Conservation (phyloP, 2,113 vertebrate genomes). For the Myodes glareolus region DNA sequence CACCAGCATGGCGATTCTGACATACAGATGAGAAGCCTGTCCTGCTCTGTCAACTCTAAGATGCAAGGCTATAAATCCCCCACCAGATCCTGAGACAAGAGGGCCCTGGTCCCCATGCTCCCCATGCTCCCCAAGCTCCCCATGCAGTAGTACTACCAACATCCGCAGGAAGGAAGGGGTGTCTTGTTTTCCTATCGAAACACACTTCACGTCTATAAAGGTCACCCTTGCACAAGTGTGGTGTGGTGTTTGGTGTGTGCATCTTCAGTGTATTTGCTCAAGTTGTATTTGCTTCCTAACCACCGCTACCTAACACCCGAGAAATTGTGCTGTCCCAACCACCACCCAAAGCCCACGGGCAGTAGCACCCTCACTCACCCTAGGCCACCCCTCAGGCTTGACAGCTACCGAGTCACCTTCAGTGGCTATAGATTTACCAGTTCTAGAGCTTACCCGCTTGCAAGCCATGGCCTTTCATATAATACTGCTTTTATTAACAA, state of each 20-base stretch:
- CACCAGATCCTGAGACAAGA: background rate
- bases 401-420: background rate
- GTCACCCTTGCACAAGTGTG: background rate
- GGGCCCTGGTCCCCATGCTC: background rate
- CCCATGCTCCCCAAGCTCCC: background rate
- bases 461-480: background rate
- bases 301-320: background rate
- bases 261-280: background rate
- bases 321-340: background rate
- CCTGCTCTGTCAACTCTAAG: background rate
- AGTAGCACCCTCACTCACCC: accelerated
- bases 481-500: background rate
- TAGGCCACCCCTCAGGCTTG: background rate
- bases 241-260: background rate
- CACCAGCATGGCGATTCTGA: background rate
- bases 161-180: background rate
- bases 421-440: background rate
- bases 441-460: background rate
- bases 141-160: too few species aligned
- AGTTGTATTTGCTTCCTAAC: background rate
- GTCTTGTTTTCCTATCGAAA: background rate
- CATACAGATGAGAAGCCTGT: background rate
- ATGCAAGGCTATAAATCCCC: background rate
- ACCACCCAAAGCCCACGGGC: background rate
- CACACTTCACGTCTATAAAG: background rate